Evolutionary conservation across 2,888 invertebrate genomes (phyloP), one percentile per base, ranked within the genome.

Genomic region (Megalurothrips usitatus): DNA sequence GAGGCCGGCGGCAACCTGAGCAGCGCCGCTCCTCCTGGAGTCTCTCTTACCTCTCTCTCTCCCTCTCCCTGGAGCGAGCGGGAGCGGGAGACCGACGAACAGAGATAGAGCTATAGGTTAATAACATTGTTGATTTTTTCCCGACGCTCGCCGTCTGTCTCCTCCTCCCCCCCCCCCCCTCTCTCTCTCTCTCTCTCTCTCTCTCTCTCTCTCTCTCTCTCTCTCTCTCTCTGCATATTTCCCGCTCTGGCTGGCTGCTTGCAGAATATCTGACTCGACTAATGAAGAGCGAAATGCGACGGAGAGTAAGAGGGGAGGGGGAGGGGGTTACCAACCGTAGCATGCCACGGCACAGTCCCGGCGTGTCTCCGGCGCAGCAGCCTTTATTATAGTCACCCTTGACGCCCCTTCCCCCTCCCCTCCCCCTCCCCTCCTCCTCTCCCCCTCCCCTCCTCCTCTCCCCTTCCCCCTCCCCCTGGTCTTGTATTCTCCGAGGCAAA

Each of bases 151-250:
- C 47, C 26, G 68, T 79, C 80, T 52, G 79, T 79, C 79, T 79
- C 26, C 79, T 34, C 79, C 75, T 23, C 79, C 28, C 63, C 78
- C 82, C 79, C 79, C 68, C 81, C 78, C 48, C 47, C 63, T 79
- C 82, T 79, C 81, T 78, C 81, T 81, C 81, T 79, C 82, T 81
- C 82, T 80, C 75, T 63, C 78, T 79, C 82, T 58, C 80, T 63
- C 28, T 19, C 63, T 78, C 80, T n/a, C 79, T 78, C 80, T 48
- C 81, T 80, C 80, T 49, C 81, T 80, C 80, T 58, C 78, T 75
- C 79, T n/a, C n/a, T n/a, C n/a, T n/a, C n/a, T n/a, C 78, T 43
- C 49, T 78, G 26, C 81, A 80, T 78, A 12, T 80, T 48, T 58
- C 68, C 79, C 28, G 23, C 58, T 34, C 43, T 47, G 47, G 19